Base-by-base conservation (phyloP, 2,113 vertebrate species). In the Onychostruthus taczanowskii region DNA sequence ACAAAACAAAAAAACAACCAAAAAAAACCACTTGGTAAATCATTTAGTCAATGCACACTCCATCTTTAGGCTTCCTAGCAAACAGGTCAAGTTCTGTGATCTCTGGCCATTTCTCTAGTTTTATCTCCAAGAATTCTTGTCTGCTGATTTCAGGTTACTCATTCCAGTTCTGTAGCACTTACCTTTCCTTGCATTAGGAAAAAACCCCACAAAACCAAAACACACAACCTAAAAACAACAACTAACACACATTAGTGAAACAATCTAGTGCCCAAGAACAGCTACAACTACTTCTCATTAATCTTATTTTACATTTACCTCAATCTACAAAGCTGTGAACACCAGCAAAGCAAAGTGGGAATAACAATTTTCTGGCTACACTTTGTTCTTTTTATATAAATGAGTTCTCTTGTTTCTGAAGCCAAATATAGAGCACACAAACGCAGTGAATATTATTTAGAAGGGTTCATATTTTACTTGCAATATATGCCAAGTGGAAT, bases 391-490 rank as follows among this genome's bases (percentile, higher is more conserved):
- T 87, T 62, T 80, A 53, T 58, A 87, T 44, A 90, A 90, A 61
- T 14, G 69, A 85, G 50, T 77, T 84, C 27, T 53, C 82, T 72
- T 83, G 46, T 77, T 92, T 90, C 94, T 66, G 72, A 87, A 52
- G 75, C 63, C 67, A 95, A 95, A 94, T 73, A 83, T 19, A 94
- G 74, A 91, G 8, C 55, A 89, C 55, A 83, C 30, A 37, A 90
- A 93, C 1, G 4, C 22, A 74, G 46, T 85, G 41, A 83, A 83
- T 59, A 88, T 87, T 77, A 90, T 66, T 87, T 85, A 85, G 63
- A 92, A 86, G 43, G 35, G 70, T 27, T 94, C 68, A 63, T 88
- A 84, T 81, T 90, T 92, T 93, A 90, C 68, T 93, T 49, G 39
- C 28, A 74, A 19, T 52, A 69, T 19, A 74, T 39, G 47, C 79